Evolutionary conservation across 2,888 invertebrate species (phyloP).

Genomic region (Onthophagus sagittarius): DNA sequence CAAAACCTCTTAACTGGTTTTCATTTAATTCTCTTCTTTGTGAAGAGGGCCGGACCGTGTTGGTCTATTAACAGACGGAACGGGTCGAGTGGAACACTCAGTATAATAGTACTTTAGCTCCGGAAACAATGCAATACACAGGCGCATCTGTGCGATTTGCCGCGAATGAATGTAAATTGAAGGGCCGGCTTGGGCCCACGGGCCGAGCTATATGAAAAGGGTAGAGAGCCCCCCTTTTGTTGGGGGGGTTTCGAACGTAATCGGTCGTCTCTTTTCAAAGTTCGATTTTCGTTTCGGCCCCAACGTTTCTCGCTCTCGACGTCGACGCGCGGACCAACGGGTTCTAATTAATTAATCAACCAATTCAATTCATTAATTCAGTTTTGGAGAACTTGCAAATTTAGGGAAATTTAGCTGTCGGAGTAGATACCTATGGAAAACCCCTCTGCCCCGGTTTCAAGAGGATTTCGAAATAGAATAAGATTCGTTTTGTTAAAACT

Average conservation of each 20-base stretch:
- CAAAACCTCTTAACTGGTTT: not conserved
- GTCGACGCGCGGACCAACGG: constrained; percentile 43
- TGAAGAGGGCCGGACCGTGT: not conserved
- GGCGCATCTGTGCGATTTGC: constrained; percentile 25
- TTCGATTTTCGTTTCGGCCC: no score
- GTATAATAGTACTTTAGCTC: constrained; percentile 22
- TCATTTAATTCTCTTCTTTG: not conserved
- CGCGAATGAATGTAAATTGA: constrained; percentile 41
- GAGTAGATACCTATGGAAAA: not conserved
- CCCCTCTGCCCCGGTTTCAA: no score
- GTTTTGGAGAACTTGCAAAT: constrained; percentile 45
- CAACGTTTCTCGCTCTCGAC: no score
- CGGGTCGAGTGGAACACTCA: constrained; percentile 21
- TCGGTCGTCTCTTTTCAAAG: not conserved
- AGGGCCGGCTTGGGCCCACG: constrained; percentile 31
- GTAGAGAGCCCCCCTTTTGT: constrained; percentile 29
- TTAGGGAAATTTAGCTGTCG: constrained; percentile 36
- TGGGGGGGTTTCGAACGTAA: not conserved
- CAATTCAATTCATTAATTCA: constrained; percentile 57
- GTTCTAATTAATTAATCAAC: constrained; percentile 63
- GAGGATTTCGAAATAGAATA: no score
- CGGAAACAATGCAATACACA: constrained; percentile 23
- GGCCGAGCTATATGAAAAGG: constrained; percentile 39
- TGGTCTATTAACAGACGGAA: constrained; percentile 4
- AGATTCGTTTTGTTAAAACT: no score